Evolutionary conservation across 2,888 invertebrate species (phyloP).

Genomic region (Eupithecia abbreviata): DNA sequence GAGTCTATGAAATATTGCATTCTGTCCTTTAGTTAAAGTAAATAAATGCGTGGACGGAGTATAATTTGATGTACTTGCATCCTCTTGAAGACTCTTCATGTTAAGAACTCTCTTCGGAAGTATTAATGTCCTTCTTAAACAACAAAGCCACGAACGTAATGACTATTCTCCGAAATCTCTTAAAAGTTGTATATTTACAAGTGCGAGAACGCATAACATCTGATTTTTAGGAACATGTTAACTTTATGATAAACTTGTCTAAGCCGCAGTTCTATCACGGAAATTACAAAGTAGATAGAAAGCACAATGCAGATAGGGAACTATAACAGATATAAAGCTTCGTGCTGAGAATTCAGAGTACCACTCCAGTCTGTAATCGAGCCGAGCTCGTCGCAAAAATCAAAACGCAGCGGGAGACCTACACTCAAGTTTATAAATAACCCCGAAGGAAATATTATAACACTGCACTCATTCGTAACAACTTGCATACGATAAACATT

Average conservation of each 20-base stretch:
- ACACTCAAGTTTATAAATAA: constrained; percentile 63
- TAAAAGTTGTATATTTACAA: background rate
- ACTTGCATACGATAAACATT: constrained; percentile 18
- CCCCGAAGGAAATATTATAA: constrained; percentile 51
- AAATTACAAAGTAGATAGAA: background rate
- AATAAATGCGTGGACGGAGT: too few species aligned
- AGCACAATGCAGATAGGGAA: background rate
- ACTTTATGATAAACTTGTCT: background rate
- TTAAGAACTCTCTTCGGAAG: background rate
- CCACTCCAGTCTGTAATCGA: background rate
- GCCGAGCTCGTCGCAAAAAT: constrained; percentile 57
- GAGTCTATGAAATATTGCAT: too few species aligned
- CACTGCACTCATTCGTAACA: constrained; percentile 59
- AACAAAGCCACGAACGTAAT: background rate
- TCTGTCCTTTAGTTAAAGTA: too few species aligned
- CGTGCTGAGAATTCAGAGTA: background rate
- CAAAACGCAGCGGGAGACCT: constrained; percentile 70
- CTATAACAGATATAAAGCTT: background rate
- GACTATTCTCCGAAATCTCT: background rate
- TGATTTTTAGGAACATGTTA: background rate
- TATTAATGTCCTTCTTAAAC: background rate
- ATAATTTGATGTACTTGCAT: background rate
- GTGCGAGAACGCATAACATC: constrained; percentile 2
- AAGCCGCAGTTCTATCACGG: background rate
- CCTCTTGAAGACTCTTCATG: background rate